Conservation (phyloP, 2,888 invertebrate genomes). For the Netelia melanura region DNA sequence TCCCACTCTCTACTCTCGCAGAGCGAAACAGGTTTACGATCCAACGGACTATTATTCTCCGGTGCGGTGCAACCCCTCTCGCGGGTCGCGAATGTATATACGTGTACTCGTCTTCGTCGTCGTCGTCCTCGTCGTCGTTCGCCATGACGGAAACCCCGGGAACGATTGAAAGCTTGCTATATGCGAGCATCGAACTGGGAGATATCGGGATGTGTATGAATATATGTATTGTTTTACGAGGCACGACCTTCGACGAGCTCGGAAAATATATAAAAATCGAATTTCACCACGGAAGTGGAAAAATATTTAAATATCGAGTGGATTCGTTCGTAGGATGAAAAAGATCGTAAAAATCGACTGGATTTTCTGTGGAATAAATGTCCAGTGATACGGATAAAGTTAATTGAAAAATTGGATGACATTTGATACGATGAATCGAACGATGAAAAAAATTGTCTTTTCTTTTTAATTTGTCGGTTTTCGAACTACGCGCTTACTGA, state of each 20-base stretch:
- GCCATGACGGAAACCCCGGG: conserved; percentile 51
- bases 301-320: not conserved
- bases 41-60: conserved; percentile 68
- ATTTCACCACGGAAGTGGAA: not conserved
- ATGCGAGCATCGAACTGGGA: conserved; percentile 18
- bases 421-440: not conserved
- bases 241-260: not conserved
- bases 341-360: conserved; percentile 29
- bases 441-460: conserved; percentile 1
- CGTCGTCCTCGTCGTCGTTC: conserved; percentile 29
- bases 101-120: conserved; percentile 45
- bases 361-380: conserved; percentile 23
- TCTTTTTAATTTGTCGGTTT: not conserved
- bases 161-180: conserved; percentile 49
- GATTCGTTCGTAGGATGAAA: not conserved
- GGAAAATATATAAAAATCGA: not conserved
- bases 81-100: conserved; percentile 46
- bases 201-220: not conserved
- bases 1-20: conserved; percentile 41
- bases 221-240: conserved; percentile 14
- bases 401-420: not conserved
- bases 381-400: conserved; percentile 5
- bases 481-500: not conserved
- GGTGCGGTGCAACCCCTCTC: conserved; percentile 57
- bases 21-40: conserved; percentile 64